A percentile compares a stretch with the other conserved stretches of the same genome.
These are phyloP conservation scores for Heteronetta atricapilla DNA, from an alignment of 2,113 vertebrate genomes.

Conservation along the genomic window DNA sequence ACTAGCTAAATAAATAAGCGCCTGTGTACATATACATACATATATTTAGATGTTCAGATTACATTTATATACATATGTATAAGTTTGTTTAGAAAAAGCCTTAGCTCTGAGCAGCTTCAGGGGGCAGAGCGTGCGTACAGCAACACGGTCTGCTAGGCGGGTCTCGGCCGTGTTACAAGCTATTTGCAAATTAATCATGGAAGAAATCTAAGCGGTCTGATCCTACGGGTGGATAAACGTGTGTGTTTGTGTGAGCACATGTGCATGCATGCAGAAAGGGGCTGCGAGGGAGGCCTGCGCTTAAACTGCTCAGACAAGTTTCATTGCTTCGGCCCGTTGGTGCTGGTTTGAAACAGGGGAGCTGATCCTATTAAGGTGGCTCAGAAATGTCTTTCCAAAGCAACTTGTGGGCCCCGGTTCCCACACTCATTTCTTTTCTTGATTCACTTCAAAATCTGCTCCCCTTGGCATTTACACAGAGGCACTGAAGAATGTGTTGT, in stretches of 20 bases:
- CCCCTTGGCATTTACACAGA: background rate
- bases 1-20: background rate
- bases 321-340: background rate
- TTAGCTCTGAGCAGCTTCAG: background rate
- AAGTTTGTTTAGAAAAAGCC: background rate
- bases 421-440: background rate
- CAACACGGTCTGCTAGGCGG: background rate
- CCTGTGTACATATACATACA: background rate
- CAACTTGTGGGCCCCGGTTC: background rate
- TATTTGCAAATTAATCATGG: background rate
- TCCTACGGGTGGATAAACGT: background rate
- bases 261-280: background rate
- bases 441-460: background rate
- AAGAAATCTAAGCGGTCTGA: background rate
- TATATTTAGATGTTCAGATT: background rate
- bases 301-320: constrained; percentile 14
- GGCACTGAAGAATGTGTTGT: background rate
- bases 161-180: background rate
- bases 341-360: constrained; percentile 5
- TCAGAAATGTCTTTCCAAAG: background rate
- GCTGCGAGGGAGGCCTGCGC: background rate
- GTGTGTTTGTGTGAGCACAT: background rate
- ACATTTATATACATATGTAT: background rate
- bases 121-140: background rate
- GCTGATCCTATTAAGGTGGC: background rate